Percentiles rank a stretch among this genome's conserved stretches.
phyloP scores from a whole-genome alignment of 2,888 invertebrate genomes.

The Sisyra terminalis region DNA sequence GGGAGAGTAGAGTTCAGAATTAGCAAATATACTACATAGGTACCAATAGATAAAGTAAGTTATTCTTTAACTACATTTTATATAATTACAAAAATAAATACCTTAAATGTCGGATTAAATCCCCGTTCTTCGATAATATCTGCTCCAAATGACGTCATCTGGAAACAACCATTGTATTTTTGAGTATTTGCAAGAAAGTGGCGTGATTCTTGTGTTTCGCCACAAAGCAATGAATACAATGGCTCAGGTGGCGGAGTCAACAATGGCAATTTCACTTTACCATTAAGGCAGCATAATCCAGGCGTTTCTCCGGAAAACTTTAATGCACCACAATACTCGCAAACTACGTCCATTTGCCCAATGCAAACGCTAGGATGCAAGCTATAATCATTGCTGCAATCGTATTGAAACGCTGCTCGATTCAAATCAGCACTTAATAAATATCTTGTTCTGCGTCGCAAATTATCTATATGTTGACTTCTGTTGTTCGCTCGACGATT shows the following conservation, averaged over 20 bases:
- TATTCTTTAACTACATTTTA: no score
- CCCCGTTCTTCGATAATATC: slow-evolving; percentile 9
- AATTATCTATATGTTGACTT: slow-evolving; percentile 15
- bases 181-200: slow-evolving; percentile 3
- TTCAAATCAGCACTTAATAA: slow-evolving; percentile 18
- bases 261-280: slow-evolving; percentile 12
- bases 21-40: no score
- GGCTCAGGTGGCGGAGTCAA: slow-evolving; percentile 9
- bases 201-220: slow-evolving; percentile 7
- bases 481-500: slow-evolving; percentile 14
- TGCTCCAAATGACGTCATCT: slow-evolving; percentile 15
- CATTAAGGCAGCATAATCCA: slow-evolving; percentile 12
- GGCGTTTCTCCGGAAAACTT: slow-evolving; percentile 13
- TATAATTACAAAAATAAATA: not conserved
- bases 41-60: no score
- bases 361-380: slow-evolving; percentile 6
- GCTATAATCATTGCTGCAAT: not conserved
- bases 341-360: slow-evolving; percentile 10
- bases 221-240: slow-evolving; percentile 9
- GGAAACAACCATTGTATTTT: slow-evolving; percentile 5
- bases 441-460: slow-evolving; percentile 17
- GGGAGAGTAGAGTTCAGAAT: no score
- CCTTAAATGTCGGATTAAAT: slow-evolving; percentile 8
- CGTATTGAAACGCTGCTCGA: slow-evolving; percentile 12
- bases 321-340: slow-evolving; percentile 13